These are phyloP conservation scores for Notothenia rossii DNA, from an alignment of 2,113 vertebrate species.

Conservation along the genomic window DNA sequence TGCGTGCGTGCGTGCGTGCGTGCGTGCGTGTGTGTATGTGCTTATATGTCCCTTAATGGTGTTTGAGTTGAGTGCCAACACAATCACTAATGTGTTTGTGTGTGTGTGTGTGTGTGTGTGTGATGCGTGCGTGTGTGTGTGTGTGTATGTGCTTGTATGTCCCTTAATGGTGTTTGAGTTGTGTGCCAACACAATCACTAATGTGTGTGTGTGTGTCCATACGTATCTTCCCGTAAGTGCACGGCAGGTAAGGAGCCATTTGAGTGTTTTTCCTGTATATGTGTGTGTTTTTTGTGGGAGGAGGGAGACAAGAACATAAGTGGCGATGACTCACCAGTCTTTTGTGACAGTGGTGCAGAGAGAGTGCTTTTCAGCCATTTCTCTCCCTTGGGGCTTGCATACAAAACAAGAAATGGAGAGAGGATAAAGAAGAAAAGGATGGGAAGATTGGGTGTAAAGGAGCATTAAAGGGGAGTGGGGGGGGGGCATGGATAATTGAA, in stretches of 20 bases:
- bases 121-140: conserved; percentile 33
- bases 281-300: conserved; percentile 71
- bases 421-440: conserved; percentile 59
- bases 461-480: conserved; percentile 54
- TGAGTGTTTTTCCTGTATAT: conserved; percentile 64
- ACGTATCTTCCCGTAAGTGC: conserved; percentile 63
- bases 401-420: conserved; percentile 77
- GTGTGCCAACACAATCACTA: not conserved
- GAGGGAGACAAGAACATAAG: conserved; percentile 79
- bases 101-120: conserved; percentile 11
- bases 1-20: conserved; percentile 32
- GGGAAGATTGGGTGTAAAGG: conserved; percentile 60
- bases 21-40: conserved; percentile 46
- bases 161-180: conserved; percentile 1
- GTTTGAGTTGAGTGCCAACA: not conserved
- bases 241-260: conserved; percentile 74
- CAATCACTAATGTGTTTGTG: conserved; percentile 13
- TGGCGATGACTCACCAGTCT: conserved; percentile 83
- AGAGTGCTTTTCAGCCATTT: conserved; percentile 79
- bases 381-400: conserved; percentile 72
- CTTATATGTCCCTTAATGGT: conserved; percentile 7
- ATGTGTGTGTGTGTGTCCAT: conserved; percentile 35
- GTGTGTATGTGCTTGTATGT: conserved; percentile 34
- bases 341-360: conserved; percentile 82
- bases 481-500: conserved; percentile 59